These are phyloP conservation scores for Pogonomyrmex barbatus DNA, from an alignment of 1,140 invertebrate genomes.

Conservation along the genomic window DNA sequence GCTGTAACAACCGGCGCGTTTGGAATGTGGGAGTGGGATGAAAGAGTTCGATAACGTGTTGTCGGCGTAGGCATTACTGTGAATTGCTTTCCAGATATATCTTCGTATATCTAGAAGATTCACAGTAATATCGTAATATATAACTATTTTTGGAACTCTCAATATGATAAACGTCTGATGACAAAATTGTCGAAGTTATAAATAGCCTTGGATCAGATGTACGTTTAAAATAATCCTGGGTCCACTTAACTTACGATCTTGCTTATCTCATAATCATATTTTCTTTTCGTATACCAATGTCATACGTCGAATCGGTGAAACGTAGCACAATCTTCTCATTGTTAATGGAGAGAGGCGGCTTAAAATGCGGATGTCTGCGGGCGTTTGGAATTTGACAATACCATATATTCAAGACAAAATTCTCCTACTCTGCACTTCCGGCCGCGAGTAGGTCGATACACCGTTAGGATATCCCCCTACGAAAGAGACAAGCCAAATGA, in stretches of 20 bases:
- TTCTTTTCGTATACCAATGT: conserved; percentile 26
- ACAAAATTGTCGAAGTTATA: conserved; percentile 14
- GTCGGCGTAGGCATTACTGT: conserved; percentile 37
- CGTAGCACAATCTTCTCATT: conserved; percentile 29
- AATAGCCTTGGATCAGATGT: background rate
- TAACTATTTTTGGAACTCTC: background rate
- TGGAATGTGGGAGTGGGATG: conserved; percentile 58
- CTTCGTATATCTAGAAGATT: background rate
- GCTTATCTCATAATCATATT: conserved; percentile 4
- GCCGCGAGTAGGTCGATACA: conserved; percentile 81
- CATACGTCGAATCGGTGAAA: background rate
- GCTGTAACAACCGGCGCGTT: conserved; percentile 47
- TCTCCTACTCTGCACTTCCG: conserved; percentile 75
- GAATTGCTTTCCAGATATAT: conserved; percentile 44
- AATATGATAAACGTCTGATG: background rate
- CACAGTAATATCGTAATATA: background rate
- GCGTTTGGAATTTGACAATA: conserved; percentile 41
- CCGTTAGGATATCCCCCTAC: conserved; percentile 80
- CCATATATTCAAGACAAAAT: conserved; percentile 39
- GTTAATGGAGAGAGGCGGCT: conserved; percentile 13
- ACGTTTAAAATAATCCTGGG: conserved; percentile 11
- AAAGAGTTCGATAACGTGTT: conserved; percentile 49
- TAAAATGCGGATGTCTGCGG: conserved; percentile 22
- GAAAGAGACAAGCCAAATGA: conserved; percentile 66
- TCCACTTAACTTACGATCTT: background rate